Percentiles rank a stretch among this genome's conserved stretches.
Evolutionary conservation across 1,140 invertebrate genomes (phyloP).

Genomic region (Conopomorpha cramerella): DNA sequence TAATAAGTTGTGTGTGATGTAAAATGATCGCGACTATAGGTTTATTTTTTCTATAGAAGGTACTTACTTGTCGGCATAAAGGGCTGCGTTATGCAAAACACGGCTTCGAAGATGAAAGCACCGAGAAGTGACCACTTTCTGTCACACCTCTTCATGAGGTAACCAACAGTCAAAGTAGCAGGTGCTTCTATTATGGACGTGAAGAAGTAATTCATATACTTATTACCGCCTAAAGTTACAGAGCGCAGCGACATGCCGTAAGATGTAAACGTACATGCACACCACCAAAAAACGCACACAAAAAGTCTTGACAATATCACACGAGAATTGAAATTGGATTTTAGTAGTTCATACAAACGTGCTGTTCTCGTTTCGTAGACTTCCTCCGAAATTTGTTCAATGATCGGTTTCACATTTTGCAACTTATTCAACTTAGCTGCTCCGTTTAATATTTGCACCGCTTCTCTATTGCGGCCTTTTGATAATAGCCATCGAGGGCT

Average conservation of each 20-base stretch:
- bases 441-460: conserved; percentile 20
- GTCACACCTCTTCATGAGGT: conserved; percentile 22
- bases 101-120: conserved; percentile 21
- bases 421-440: conserved; percentile 29
- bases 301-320: conserved; percentile 31
- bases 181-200: conserved; percentile 69
- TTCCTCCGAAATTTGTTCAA: conserved; percentile 23
- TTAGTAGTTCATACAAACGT: conserved; percentile 13
- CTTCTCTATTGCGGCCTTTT: conserved; percentile 40
- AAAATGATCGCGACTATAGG: too few relatives aligned
- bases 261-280: conserved; percentile 73
- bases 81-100: conserved; percentile 27
- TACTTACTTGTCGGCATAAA: conserved; percentile 33
- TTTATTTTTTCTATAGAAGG: too few relatives aligned
- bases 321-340: conserved; percentile 24
- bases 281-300: conserved; percentile 72
- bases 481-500: conserved; percentile 69
- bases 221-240: conserved; percentile 70
- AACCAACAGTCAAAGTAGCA: conserved; percentile 62
- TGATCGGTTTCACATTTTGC: conserved; percentile 13
- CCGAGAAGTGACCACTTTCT: conserved; percentile 30
- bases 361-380: conserved; percentile 5
- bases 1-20: too few relatives aligned
- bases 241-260: conserved; percentile 81
- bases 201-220: conserved; percentile 71